Percentiles rank a stretch among this genome's conserved stretches.
phyloP scores from a whole-genome alignment of 1,140 invertebrate genomes.

The Ceratitis capitata region DNA sequence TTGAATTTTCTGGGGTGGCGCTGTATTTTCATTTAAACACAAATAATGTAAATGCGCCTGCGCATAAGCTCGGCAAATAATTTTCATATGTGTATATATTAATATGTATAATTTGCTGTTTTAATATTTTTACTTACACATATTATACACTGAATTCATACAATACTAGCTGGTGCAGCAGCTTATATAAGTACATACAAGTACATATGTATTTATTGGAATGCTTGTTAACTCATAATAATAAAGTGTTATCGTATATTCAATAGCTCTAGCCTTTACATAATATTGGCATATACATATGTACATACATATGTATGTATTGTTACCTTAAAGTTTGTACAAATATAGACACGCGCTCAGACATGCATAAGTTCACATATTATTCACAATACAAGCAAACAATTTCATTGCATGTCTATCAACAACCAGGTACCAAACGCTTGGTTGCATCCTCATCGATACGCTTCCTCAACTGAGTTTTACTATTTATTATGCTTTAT shows the following conservation, averaged over 20 bases:
- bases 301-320: background rate
- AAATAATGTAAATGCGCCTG: background rate
- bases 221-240: background rate
- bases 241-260: background rate
- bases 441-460: conserved; percentile 27
- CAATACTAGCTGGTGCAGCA: too few species aligned
- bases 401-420: conserved; percentile 20
- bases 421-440: conserved; percentile 17
- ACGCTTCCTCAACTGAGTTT: background rate
- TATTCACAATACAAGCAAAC: too few species aligned
- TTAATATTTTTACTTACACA: background rate
- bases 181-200: background rate
- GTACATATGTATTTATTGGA: background rate
- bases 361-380: background rate
- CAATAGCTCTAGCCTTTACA: background rate
- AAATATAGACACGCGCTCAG: background rate
- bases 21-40: background rate
- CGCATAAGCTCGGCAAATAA: background rate
- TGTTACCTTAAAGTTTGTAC: background rate
- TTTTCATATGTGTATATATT: too few species aligned
- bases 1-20: background rate
- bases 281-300: background rate
- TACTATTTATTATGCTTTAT: too few species aligned
- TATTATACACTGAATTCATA: background rate
- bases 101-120: too few species aligned